phyloP scores from a whole-genome alignment of 1,140 invertebrate species.

The Drosophila carrolli region DNA sequence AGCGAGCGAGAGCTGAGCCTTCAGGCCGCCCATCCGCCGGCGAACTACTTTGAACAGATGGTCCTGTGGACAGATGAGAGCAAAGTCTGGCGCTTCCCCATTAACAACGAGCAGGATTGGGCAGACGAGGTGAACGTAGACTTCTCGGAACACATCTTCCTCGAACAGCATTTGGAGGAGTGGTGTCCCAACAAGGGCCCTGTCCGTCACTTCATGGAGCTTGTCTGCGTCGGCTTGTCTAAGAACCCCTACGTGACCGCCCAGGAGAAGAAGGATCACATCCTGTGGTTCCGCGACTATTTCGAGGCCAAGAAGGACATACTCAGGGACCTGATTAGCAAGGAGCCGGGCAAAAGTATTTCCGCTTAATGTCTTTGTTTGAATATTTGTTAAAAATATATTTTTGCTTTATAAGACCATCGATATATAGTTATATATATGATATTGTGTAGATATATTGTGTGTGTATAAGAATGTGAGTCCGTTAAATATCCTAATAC shows the following conservation, averaged over 20 bases:
- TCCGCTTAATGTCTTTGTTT: slow-evolving; percentile 40
- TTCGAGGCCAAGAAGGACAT: slow-evolving; percentile 93
- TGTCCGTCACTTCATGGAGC: slow-evolving; percentile 98
- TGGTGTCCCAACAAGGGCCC: slow-evolving; percentile 96
- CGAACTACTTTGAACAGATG: slow-evolving; percentile 97
- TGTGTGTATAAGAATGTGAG: slow-evolving; percentile 29
- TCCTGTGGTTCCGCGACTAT: slow-evolving; percentile 96
- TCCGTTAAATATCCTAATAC: slow-evolving; percentile 54
- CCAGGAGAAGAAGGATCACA: slow-evolving; percentile 94
- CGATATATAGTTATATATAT: slow-evolving; percentile 44
- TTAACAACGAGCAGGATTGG: slow-evolving; percentile 97
- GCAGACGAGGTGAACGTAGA: slow-evolving; percentile 92
- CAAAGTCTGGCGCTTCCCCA: slow-evolving; percentile 98
- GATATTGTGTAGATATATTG: slow-evolving; percentile 37
- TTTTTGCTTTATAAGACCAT: slow-evolving; percentile 64
- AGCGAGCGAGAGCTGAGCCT: slow-evolving; percentile 88
- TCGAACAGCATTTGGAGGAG: slow-evolving; percentile 92
- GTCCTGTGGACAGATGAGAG: slow-evolving; percentile 97
- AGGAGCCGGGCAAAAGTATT: slow-evolving; percentile 55
- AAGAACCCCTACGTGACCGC: slow-evolving; percentile 97
- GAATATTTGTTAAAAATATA: slow-evolving; percentile 79
- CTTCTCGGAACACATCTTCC: slow-evolving; percentile 97
- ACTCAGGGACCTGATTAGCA: slow-evolving; percentile 85
- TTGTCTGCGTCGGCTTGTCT: slow-evolving; percentile 96
- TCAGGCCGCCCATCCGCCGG: slow-evolving; percentile 89